These are phyloP conservation scores for Agrotis exclamationis DNA, from an alignment of 2,888 invertebrate species.

Conservation along the genomic window DNA sequence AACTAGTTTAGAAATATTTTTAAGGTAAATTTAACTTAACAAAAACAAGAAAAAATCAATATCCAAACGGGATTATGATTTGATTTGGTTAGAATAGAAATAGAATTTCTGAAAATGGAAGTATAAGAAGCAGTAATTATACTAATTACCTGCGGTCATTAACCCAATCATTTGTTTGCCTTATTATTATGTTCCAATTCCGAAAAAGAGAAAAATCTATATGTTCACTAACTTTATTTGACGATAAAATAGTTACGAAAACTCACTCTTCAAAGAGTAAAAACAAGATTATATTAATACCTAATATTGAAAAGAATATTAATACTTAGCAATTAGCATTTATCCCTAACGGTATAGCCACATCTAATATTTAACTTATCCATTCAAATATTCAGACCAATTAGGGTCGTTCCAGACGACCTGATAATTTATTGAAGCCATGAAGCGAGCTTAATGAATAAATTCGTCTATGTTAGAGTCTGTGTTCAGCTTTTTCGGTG, in stretches of 20 bases:
- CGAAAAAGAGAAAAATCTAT: too few species aligned
- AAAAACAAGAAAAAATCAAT: background rate
- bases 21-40: background rate
- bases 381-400: constrained; percentile 60
- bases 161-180: too few species aligned
- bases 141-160: too few species aligned
- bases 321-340: constrained; percentile 8
- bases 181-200: too few species aligned
- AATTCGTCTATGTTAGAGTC: constrained; percentile 55
- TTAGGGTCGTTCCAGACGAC: constrained; percentile 57
- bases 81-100: too few species aligned
- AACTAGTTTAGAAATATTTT: background rate
- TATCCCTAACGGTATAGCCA: constrained; percentile 5
- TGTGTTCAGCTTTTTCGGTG: constrained; percentile 34
- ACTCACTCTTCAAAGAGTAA: background rate
- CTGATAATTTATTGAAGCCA: constrained; percentile 61
- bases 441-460: constrained; percentile 57
- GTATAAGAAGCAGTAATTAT: too few species aligned
- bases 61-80: background rate
- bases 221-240: too few species aligned
- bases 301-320: constrained; percentile 5
- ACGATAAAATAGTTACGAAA: too few species aligned
- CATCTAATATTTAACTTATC: constrained; percentile 31
- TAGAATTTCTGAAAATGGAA: too few species aligned
- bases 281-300: background rate